phyloP scores from a whole-genome alignment of 2,888 invertebrate species.

The Zeuzera pyrina region DNA sequence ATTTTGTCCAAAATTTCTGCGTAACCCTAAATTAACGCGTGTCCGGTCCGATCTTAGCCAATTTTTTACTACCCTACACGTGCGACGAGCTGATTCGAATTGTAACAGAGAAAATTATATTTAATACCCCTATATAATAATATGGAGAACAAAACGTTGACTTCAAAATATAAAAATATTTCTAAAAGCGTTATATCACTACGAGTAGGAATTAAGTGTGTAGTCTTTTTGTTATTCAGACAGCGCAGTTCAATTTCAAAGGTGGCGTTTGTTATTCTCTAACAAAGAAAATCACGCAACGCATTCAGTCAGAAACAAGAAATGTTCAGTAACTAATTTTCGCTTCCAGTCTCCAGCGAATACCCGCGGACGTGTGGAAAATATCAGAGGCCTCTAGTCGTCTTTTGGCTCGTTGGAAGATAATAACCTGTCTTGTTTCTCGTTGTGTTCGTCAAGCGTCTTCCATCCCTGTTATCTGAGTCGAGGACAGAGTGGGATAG shows the following conservation, averaged over 20 bases:
- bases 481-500: slow-evolving; percentile 31
- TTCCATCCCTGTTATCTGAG: slow-evolving; percentile 29
- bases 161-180: too few species aligned
- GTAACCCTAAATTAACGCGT: too few species aligned
- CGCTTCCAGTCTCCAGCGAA: slow-evolving; percentile 63
- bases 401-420: slow-evolving; percentile 56
- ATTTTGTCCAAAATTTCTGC: too few species aligned
- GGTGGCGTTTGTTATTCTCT: slow-evolving; percentile 61
- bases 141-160: too few species aligned
- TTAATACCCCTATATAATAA: too few species aligned
- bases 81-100: too few species aligned
- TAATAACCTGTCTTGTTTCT: slow-evolving; percentile 69
- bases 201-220: too few species aligned
- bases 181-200: too few species aligned
- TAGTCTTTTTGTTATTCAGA: slow-evolving; percentile 46
- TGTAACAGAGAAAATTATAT: too few species aligned
- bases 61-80: too few species aligned
- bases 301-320: slow-evolving; percentile 61
- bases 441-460: slow-evolving; percentile 50
- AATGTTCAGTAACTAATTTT: slow-evolving; percentile 71
- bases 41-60: too few species aligned
- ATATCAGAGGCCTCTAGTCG: slow-evolving; percentile 59
- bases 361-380: slow-evolving; percentile 68
- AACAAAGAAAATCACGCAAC: slow-evolving; percentile 69
- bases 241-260: slow-evolving; percentile 63